These are phyloP conservation scores for Hippocampus guttulatus DNA, from an alignment of 2,113 vertebrate species.

Conservation along the genomic window DNA sequence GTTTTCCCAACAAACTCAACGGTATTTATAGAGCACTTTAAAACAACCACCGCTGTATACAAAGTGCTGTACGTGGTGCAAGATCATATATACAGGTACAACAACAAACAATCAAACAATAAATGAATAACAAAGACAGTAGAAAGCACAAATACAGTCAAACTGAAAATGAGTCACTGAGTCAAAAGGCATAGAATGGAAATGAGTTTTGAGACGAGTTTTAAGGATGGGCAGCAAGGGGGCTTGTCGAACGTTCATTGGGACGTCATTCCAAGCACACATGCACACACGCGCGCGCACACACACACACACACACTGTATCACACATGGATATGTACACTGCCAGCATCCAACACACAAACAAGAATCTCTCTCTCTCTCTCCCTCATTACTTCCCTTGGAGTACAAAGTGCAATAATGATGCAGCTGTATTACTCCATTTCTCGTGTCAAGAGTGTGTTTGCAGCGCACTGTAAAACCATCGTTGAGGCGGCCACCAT, in stretches of 20 bases:
- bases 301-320: not conserved
- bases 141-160: too few species aligned
- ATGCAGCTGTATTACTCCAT: constrained; percentile 37
- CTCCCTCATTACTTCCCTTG: constrained; percentile 20
- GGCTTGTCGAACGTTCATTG: too few species aligned
- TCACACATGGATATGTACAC: not conserved
- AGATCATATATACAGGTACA: constrained; percentile 13
- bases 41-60: not conserved
- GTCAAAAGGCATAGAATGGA: too few species aligned
- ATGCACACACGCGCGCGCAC: not conserved
- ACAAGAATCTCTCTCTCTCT: not conserved
- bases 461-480: constrained; percentile 24
- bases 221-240: too few species aligned
- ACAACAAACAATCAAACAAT: too few species aligned
- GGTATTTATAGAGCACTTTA: not conserved
- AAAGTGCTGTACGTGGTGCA: constrained; percentile 6
- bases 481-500: constrained; percentile 28
- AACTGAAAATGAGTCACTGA: too few species aligned
- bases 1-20: constrained; percentile 27
- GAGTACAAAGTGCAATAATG: constrained; percentile 52
- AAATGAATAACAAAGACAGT: too few species aligned
- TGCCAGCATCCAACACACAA: constrained; percentile 3
- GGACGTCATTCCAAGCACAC: not conserved
- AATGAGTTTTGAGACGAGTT: too few species aligned
- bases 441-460: constrained; percentile 33